Conservation (phyloP, 2,113 vertebrate species). For the Corythaeola cristata region DNA sequence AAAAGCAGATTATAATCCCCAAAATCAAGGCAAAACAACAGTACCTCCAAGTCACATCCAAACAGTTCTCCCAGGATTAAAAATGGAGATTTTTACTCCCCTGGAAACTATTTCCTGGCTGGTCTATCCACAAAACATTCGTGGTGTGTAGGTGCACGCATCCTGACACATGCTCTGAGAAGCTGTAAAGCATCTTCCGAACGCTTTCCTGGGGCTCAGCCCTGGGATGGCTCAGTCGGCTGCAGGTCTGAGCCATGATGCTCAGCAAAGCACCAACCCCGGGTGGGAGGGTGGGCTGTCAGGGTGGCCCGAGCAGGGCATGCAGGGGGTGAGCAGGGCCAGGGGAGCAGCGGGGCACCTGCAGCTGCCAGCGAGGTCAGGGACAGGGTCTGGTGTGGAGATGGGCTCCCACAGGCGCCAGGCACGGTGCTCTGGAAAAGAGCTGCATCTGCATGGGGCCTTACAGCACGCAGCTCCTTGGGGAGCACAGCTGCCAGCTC, state of each 20-base stretch:
- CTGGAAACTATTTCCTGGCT: not conserved
- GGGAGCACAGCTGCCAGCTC: not conserved
- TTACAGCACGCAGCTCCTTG: not conserved
- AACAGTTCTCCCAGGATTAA: not conserved
- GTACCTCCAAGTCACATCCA: not conserved
- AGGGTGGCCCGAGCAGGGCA: accelerated
- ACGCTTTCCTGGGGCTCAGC: not conserved
- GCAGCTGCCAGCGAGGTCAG: accelerated
- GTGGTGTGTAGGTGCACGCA: accelerated
- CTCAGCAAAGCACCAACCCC: not conserved
- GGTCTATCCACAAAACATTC: not conserved
- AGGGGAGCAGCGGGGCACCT: accelerated
- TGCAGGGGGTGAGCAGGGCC: accelerated
- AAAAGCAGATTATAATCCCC: not conserved
- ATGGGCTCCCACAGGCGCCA: not conserved
- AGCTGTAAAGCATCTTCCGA: not conserved
- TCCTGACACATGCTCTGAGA: not conserved
- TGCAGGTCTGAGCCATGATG: not conserved
- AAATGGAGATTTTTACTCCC: not conserved
- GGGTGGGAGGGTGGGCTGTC: accelerated
- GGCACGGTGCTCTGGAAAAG: not conserved
- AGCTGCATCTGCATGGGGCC: not conserved
- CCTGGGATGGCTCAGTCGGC: accelerated
- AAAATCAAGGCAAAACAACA: not conserved
- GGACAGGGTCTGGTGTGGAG: accelerated